phyloP scores from a whole-genome alignment of 2,113 vertebrate genomes.

The Rattus norvegicus region GRCr8 NC_086032.1:104108501-104109000 shows the following conservation, averaged over 20 bases:
- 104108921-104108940: not conserved
- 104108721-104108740: not conserved
- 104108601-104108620: not conserved
- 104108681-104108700: not conserved
- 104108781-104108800: not conserved
- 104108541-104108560: constrained; percentile 34
- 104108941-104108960: not conserved
- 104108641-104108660: constrained; percentile 12
- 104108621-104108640: constrained; percentile 3
- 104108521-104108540: not conserved
- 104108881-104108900: not conserved
- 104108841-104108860: not conserved
- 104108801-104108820: not conserved
- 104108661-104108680: not conserved
- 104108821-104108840: not conserved
- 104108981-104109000: not conserved
- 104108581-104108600: constrained; percentile 47
- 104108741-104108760: not conserved
- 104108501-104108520: not conserved
- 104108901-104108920: not conserved
- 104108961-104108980: not conserved
- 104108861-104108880: not conserved
- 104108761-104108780: not conserved
- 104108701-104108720: not conserved
- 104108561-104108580: constrained; percentile 23